Conservation (phyloP, 2,113 vertebrate genomes). For the Zeus faber region DNA sequence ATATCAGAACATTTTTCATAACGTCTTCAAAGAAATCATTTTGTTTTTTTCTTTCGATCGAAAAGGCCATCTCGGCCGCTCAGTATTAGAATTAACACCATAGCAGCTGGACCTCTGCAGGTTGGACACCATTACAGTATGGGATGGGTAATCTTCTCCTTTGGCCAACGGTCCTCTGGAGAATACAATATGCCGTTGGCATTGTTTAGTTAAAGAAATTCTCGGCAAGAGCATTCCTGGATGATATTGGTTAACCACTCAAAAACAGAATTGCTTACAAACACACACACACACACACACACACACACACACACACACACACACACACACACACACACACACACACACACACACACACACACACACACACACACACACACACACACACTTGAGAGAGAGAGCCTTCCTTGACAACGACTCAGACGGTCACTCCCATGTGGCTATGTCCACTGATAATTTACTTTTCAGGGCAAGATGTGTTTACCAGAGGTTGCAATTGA, state of each 20-base stretch:
- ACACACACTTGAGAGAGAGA: constrained; percentile 20
- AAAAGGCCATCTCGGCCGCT: too few species aligned
- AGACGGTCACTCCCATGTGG: constrained; percentile 63
- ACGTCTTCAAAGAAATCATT: too few species aligned
- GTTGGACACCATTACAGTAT: too few species aligned
- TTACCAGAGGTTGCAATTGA: constrained; percentile 68
- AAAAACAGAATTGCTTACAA: constrained; percentile 54
- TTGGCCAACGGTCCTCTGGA: constrained; percentile 50
- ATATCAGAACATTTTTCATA: too few species aligned
- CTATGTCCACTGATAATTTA: constrained; percentile 60
- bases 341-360: too few species aligned
- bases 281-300: too few species aligned
- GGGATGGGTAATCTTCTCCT: constrained; percentile 22
- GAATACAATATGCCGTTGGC: constrained; percentile 64
- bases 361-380: too few species aligned
- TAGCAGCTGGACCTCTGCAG: too few species aligned
- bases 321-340: too few species aligned
- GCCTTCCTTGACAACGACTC: constrained; percentile 42
- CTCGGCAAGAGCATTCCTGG: constrained; percentile 57
- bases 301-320: too few species aligned
- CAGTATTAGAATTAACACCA: too few species aligned
- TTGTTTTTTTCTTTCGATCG: too few species aligned
- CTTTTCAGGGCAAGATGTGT: constrained; percentile 64
- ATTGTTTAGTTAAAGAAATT: constrained; percentile 65
- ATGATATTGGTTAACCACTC: constrained; percentile 38